Conservation (phyloP, 2,797 vertebrate genomes). For the Leuciscus waleckii region DNA sequence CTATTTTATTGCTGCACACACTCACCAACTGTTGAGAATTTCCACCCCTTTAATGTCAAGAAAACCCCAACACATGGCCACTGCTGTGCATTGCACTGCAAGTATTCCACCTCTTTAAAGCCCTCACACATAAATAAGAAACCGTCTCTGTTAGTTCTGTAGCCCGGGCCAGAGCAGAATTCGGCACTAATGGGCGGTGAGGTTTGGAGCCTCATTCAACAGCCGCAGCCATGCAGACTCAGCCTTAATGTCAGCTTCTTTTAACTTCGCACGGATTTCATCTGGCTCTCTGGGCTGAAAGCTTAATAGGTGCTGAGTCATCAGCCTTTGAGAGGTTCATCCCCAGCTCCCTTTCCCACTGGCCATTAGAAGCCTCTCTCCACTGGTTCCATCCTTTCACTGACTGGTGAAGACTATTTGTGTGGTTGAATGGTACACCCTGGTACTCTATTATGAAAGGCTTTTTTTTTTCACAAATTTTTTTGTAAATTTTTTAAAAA, state of each 20-base stretch:
- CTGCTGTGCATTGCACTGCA: not conserved
- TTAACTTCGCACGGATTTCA: slow-evolving; percentile 59
- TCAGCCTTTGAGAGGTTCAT: slow-evolving; percentile 41
- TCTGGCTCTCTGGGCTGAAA: slow-evolving; percentile 61
- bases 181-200: slow-evolving; percentile 69
- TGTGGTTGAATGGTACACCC: slow-evolving; percentile 7
- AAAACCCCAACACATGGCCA: not conserved
- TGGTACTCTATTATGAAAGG: not conserved
- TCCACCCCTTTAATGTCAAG: not conserved
- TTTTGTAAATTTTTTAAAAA: not conserved
- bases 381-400: slow-evolving; percentile 15
- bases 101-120: slow-evolving; percentile 16
- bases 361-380: slow-evolving; percentile 52
- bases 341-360: slow-evolving; percentile 32
- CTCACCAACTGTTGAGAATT: not conserved
- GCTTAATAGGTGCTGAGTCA: slow-evolving; percentile 60
- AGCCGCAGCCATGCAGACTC: slow-evolving; percentile 41
- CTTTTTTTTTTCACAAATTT: not conserved
- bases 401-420: slow-evolving; percentile 8
- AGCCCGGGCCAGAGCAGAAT: slow-evolving; percentile 62
- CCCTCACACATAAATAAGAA: slow-evolving; percentile 51
- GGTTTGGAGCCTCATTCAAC: slow-evolving; percentile 64
- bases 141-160: slow-evolving; percentile 58
- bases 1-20: not conserved
- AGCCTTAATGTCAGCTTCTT: slow-evolving; percentile 57